Conservation (phyloP, 1,140 invertebrate genomes). For the Eueides isabella region DNA sequence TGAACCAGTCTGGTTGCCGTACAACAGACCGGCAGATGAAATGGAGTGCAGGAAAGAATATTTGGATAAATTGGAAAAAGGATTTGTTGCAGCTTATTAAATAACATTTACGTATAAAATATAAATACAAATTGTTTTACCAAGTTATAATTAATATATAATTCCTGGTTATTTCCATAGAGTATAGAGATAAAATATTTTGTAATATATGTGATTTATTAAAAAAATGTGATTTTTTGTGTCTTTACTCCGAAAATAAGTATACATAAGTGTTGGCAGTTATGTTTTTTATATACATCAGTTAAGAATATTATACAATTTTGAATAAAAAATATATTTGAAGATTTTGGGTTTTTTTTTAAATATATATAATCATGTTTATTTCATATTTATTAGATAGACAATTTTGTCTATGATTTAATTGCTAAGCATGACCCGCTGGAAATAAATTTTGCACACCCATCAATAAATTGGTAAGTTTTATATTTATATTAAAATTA, state of each 20-base stretch:
- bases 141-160: too few species aligned
- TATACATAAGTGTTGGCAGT: neutral
- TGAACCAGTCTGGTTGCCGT: slow-evolving; percentile 95
- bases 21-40: slow-evolving; percentile 95
- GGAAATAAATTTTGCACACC: neutral
- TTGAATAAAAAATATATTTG: neutral
- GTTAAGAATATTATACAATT: neutral
- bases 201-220: neutral
- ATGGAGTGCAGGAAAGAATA: slow-evolving; percentile 90
- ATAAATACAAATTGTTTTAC: too few species aligned
- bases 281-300: neutral
- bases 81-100: slow-evolving; percentile 74
- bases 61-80: slow-evolving; percentile 84
- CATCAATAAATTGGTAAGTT: neutral
- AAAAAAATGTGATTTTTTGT: neutral
- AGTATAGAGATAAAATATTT: neutral
- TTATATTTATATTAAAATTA: neutral
- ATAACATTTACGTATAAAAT: neutral
- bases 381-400: neutral
- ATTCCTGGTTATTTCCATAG: neutral
- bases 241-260: neutral
- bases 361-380: neutral
- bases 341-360: neutral
- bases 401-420: neutral
- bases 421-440: neutral